Conservation (phyloP, 1,140 invertebrate genomes). For the Manduca sexta region DNA sequence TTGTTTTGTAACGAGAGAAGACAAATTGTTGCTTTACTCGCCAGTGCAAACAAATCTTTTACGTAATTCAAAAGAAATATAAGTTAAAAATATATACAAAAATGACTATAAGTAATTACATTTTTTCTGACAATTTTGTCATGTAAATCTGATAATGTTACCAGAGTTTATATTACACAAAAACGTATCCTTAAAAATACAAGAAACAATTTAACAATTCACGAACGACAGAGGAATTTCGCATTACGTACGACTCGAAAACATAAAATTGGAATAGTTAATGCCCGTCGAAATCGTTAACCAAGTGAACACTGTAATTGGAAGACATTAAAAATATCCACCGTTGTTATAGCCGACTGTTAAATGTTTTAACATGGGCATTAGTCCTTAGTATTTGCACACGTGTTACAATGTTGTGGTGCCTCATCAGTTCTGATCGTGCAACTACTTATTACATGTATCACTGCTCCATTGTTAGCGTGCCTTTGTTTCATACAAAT, state of each 20-base stretch:
- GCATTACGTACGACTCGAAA: conserved; percentile 37
- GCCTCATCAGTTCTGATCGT: conserved; percentile 9
- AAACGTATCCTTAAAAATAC: no score
- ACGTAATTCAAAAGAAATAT: no score
- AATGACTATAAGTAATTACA: no score
- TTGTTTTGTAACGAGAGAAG: no score
- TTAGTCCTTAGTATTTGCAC: conserved; percentile 61
- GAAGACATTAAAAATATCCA: conserved; percentile 65
- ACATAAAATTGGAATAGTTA: conserved; percentile 70
- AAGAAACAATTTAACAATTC: background rate
- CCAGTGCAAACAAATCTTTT: no score
- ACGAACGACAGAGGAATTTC: conserved; percentile 33
- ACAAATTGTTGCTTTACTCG: no score
- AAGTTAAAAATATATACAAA: no score
- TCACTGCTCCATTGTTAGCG: conserved; percentile 7
- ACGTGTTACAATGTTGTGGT: conserved; percentile 52
- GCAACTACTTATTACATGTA: conserved; percentile 15
- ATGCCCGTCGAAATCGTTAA: conserved; percentile 65
- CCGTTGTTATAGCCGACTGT: conserved; percentile 62
- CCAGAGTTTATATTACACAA: no score
- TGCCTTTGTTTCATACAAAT: conserved; percentile 11
- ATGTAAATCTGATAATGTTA: no score
- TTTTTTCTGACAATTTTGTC: no score
- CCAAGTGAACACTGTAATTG: conserved; percentile 64
- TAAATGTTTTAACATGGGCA: conserved; percentile 62